Percentiles rank a stretch among this genome's conserved stretches.
Conservation (phyloP, 2,888 invertebrate species). For the Plusia festucae region DNA sequence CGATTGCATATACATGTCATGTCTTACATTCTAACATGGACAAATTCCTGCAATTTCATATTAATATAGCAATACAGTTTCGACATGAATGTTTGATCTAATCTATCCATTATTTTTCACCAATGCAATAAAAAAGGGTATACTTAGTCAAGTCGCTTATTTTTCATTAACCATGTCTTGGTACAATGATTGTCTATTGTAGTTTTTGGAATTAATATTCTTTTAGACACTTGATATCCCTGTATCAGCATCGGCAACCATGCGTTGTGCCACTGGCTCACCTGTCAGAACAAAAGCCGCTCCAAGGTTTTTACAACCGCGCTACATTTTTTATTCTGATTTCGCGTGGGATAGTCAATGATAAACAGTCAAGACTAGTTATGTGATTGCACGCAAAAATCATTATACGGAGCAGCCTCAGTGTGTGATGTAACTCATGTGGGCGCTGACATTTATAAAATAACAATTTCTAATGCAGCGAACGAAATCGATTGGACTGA, state of each 20-base stretch:
- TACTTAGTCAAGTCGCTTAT: neutral
- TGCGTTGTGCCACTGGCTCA: constrained; percentile 49
- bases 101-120: too few species aligned
- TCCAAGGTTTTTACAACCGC: constrained; percentile 66
- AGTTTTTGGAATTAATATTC: neutral
- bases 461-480: constrained; percentile 28
- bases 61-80: too few species aligned
- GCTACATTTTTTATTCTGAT: constrained; percentile 65
- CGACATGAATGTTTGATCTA: too few species aligned
- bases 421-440: constrained; percentile 57
- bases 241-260: constrained; percentile 25
- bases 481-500: constrained; percentile 42
- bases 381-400: constrained; percentile 56
- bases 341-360: constrained; percentile 63
- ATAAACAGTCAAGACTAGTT: constrained; percentile 50
- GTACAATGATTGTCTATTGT: neutral
- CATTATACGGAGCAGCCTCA: constrained; percentile 46
- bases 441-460: constrained; percentile 51
- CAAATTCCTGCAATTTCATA: too few species aligned
- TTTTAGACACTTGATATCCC: constrained; percentile 43
- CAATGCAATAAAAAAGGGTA: too few species aligned
- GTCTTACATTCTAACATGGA: constrained; percentile 7
- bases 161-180: neutral
- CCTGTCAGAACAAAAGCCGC: constrained; percentile 58
- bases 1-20: constrained; percentile 22